Evolutionary conservation across 2,113 vertebrate species (phyloP).

Genomic region (Motacilla tschutschensis): DNA sequence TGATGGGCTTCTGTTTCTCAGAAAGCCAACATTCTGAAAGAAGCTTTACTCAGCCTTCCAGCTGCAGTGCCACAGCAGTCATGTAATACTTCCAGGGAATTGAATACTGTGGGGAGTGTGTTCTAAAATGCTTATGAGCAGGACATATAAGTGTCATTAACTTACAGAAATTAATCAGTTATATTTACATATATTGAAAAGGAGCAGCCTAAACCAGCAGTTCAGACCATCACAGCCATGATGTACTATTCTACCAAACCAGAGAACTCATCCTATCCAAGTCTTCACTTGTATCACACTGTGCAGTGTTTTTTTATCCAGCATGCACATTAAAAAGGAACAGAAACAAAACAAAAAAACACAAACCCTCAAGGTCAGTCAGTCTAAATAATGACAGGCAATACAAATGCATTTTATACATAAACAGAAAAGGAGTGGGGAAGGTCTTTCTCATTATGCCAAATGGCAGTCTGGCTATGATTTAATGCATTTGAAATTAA

Average conservation of each 20-base stretch:
- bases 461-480: conserved; percentile 49
- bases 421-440: conserved; percentile 44
- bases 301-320: neutral
- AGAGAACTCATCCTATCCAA: neutral
- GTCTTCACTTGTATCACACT: neutral
- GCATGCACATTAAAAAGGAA: neutral
- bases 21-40: neutral
- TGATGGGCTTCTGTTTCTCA: neutral
- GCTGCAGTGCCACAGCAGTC: neutral
- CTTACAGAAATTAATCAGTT: neutral
- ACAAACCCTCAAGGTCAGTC: conserved; percentile 16
- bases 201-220: neutral
- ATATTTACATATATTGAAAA: neutral
- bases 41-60: neutral
- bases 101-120: neutral
- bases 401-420: conserved; percentile 11
- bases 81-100: neutral
- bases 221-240: neutral
- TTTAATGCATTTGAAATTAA: conserved; percentile 62
- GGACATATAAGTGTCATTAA: neutral
- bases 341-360: neutral
- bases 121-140: neutral
- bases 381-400: conserved; percentile 24
- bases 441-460: conserved; percentile 44
- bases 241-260: neutral